A percentile compares a stretch with the other conserved stretches of the same genome.
phyloP scores from a whole-genome alignment of 2,888 invertebrate genomes.

The Linhomoeus sp. region DNA sequence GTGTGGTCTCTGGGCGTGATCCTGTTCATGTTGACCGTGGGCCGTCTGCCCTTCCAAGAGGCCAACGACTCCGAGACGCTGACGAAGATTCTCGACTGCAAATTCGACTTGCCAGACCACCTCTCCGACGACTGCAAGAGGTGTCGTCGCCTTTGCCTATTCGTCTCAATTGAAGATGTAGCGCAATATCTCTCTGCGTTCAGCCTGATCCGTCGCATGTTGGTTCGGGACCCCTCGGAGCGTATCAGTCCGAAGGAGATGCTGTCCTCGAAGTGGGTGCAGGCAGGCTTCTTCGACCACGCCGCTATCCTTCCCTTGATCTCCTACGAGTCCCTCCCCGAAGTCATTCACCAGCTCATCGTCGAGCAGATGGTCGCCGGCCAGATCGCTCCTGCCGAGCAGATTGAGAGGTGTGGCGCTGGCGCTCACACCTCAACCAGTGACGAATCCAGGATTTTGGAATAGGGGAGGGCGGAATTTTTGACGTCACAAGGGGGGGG shows the following conservation, averaged over 20 bases:
- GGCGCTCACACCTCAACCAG: too few relatives aligned
- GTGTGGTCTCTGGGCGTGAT: conserved; percentile 98
- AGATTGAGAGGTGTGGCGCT: conserved; percentile 57
- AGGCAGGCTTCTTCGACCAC: conserved; percentile 15
- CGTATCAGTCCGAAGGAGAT: conserved; percentile 72
- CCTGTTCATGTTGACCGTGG: conserved; percentile 91
- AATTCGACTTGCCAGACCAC: conserved; percentile 72
- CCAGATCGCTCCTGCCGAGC: conserved; percentile 75
- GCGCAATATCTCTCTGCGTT: not conserved
- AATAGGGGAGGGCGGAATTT: too few relatives aligned
- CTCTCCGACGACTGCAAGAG: conserved; percentile 64
- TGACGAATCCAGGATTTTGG: too few relatives aligned
- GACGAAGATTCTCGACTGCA: conserved; percentile 98
- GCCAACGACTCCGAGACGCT: conserved; percentile 97
- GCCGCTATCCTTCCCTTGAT: conserved; percentile 35
- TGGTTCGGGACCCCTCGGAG: conserved; percentile 75
- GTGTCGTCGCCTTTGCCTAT: too few relatives aligned
- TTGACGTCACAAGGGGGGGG: too few relatives aligned
- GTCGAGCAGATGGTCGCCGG: conserved; percentile 91
- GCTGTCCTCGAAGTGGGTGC: conserved; percentile 44
- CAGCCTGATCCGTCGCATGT: conserved; percentile 73
- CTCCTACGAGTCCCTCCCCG: conserved; percentile 65
- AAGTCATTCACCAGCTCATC: conserved; percentile 72
- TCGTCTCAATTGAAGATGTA: conserved; percentile 1
- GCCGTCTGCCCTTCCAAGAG: conserved; percentile 92